Evolutionary conservation across 30 jellyfish, hydroid and myxozoan species (phyloP).

Genomic region (Turritopsis rubra): DNA sequence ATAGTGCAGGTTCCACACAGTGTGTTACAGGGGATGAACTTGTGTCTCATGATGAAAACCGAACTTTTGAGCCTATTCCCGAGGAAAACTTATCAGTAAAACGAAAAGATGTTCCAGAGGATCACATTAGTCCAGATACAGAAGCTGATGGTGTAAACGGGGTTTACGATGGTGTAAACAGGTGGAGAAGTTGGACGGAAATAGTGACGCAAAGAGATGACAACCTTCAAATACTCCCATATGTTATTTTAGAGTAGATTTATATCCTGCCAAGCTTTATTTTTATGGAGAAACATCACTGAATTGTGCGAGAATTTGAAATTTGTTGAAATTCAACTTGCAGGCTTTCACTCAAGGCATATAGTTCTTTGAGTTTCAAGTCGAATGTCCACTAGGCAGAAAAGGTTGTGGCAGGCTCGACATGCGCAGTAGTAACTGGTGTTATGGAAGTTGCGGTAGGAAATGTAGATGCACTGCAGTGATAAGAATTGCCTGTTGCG

Average conservation of each 20-base stretch:
- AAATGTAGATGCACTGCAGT: too few species aligned
- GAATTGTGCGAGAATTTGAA: not conserved
- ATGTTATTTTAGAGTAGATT: conserved; percentile 53
- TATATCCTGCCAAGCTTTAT: too few species aligned
- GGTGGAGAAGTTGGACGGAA: conserved; percentile 78
- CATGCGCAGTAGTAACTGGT: too few species aligned
- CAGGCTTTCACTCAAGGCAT: too few species aligned
- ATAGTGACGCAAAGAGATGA: conserved; percentile 38
- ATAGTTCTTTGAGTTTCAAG: too few species aligned
- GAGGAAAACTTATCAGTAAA: conserved; percentile 60
- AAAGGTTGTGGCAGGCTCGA: too few species aligned
- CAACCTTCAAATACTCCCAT: conserved; percentile 48
- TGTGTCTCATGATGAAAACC: not conserved
- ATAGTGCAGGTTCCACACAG: not conserved
- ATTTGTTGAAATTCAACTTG: not conserved
- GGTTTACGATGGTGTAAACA: conserved; percentile 42
- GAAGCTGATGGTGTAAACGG: conserved; percentile 94
- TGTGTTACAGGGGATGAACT: not conserved
- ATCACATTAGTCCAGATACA: conserved; percentile 31
- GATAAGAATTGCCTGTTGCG: too few species aligned
- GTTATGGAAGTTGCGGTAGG: too few species aligned
- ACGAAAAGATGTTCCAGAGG: conserved; percentile 46
- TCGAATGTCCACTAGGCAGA: too few species aligned
- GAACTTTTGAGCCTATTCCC: conserved; percentile 38
- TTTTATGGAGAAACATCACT: not conserved